These are phyloP conservation scores for Bothrops jararaca DNA, from an alignment of 2,113 vertebrate genomes.

Conservation along the genomic window DNA sequence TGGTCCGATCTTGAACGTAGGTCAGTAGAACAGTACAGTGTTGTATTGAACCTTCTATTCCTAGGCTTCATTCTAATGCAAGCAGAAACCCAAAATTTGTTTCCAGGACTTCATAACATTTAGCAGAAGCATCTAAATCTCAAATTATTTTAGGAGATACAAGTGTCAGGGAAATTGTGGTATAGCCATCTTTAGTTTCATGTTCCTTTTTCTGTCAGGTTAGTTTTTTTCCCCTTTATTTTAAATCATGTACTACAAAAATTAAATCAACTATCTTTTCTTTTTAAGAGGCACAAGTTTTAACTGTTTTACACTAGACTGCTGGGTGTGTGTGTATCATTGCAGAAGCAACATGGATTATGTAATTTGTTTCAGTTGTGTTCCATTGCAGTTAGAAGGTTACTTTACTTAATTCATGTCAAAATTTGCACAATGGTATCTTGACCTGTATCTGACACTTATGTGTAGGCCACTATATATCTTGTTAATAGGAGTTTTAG, in stretches of 20 bases:
- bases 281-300: background rate
- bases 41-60: background rate
- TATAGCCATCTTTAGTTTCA: background rate
- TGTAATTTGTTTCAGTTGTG: background rate
- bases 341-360: background rate
- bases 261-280: background rate
- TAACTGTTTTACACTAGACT: background rate
- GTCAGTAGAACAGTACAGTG: background rate
- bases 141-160: background rate
- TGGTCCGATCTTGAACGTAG: background rate
- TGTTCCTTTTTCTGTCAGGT: background rate
- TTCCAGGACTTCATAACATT: background rate
- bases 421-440: background rate
- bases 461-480: background rate
- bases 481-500: background rate
- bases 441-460: background rate
- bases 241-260: background rate
- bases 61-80: background rate
- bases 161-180: background rate
- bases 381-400: background rate
- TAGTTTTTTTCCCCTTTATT: background rate
- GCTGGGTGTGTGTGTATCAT: background rate
- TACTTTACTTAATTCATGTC: background rate
- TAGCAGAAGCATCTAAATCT: background rate
- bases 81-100: background rate